Percentiles rank a stretch among this genome's conserved stretches.
Evolutionary conservation across 2,113 vertebrate species (phyloP).

Genomic region (Labrus mixtus): DNA sequence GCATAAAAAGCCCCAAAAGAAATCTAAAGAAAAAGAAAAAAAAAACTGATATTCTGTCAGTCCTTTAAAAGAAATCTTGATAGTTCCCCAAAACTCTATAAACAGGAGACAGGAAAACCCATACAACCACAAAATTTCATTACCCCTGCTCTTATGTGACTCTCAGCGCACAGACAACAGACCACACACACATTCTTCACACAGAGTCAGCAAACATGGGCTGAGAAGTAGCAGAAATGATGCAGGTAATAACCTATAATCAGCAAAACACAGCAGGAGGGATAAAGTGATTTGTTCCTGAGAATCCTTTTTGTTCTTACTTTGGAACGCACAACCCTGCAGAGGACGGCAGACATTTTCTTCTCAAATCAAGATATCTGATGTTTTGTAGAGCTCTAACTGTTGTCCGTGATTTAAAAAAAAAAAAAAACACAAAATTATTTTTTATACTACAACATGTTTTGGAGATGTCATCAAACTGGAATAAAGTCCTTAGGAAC

Average conservation of each 20-base stretch:
- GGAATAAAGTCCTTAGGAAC: too few relatives aligned
- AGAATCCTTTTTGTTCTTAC: constrained; percentile 17
- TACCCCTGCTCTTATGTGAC: constrained; percentile 44
- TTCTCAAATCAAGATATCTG: constrained; percentile 5
- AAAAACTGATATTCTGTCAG: too few relatives aligned
- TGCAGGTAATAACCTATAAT: constrained; percentile 65
- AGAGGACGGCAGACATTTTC: not conserved
- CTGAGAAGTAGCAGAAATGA: constrained; percentile 61
- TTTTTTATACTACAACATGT: too few relatives aligned
- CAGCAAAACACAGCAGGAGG: constrained; percentile 48
- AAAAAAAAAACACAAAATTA: too few relatives aligned
- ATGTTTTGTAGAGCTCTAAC: not conserved
- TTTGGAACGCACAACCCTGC: constrained; percentile 31
- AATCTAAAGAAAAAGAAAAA: too few relatives aligned
- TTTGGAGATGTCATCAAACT: too few relatives aligned
- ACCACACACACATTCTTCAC: constrained; percentile 67
- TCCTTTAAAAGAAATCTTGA: not conserved
- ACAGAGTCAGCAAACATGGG: constrained; percentile 58
- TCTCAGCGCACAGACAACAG: constrained; percentile 51
- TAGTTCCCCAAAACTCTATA: constrained; percentile 18
- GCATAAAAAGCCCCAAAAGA: too few relatives aligned
- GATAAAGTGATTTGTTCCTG: constrained; percentile 29
- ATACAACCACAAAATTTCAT: constrained; percentile 48
- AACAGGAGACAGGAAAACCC: constrained; percentile 59
- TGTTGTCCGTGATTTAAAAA: not conserved